These are phyloP conservation scores for Girardia tigrina DNA, from an alignment of 2,888 invertebrate genomes.

Conservation along the genomic window DNA sequence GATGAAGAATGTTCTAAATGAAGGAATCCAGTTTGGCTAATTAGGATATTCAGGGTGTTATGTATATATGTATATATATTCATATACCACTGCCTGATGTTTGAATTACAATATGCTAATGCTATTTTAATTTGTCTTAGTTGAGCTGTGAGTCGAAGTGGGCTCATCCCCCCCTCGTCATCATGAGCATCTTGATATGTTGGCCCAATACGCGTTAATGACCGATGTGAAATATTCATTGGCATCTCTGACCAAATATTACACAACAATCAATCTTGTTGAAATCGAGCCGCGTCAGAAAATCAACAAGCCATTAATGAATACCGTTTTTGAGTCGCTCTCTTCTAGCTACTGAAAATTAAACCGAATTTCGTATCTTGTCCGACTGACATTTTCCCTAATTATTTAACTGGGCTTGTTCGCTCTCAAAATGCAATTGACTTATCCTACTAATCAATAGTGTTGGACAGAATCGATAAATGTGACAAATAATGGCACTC, in stretches of 20 bases:
- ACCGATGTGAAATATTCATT: slow-evolving; percentile 20
- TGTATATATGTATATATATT: neutral
- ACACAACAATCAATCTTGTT: slow-evolving; percentile 23
- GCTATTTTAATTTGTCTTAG: slow-evolving; percentile 13
- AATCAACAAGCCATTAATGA: slow-evolving; percentile 23
- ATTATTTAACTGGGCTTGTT: slow-evolving; percentile 23
- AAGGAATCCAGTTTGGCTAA: slow-evolving; percentile 11
- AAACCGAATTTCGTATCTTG: slow-evolving; percentile 12
- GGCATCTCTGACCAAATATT: slow-evolving; percentile 18
- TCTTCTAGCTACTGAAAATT: neutral
- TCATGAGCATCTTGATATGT: slow-evolving; percentile 23
- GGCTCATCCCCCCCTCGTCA: neutral
- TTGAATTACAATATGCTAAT: slow-evolving; percentile 17
- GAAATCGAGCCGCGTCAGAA: slow-evolving; percentile 18
- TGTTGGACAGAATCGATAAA: slow-evolving; percentile 19
- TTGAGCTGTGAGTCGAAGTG: neutral
- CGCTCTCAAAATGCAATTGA: slow-evolving; percentile 23
- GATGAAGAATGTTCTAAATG: neutral
- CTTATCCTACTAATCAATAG: slow-evolving; percentile 1
- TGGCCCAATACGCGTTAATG: slow-evolving; percentile 17
- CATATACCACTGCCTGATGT: neutral
- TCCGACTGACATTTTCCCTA: slow-evolving; percentile 13
- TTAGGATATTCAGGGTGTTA: slow-evolving; percentile 18
- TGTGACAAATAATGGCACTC: slow-evolving; percentile 20
- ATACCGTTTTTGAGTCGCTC: slow-evolving; percentile 18